Evolutionary conservation across 2,888 invertebrate genomes (phyloP), one percentile per base, ranked within the genome.

Genomic region (Tanypteryx hageni): DNA sequence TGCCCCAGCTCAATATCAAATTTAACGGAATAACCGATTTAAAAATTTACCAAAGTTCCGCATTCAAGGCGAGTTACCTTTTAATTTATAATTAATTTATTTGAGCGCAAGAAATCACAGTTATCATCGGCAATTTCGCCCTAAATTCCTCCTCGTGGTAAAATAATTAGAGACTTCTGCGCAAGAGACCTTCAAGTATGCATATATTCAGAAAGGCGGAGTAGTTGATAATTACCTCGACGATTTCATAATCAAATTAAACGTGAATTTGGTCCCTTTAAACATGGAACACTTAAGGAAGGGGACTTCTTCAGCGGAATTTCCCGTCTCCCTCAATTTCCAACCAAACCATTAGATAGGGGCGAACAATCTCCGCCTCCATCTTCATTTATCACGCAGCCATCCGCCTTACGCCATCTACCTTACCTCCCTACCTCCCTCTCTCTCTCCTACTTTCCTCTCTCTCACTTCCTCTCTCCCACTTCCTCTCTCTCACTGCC

Each of bases 171-270:
- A 44, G 44, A 5, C 44, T 44, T 44, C 44, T 44, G 44, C 44
- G 44, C 44, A 44, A 44, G 44, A 44, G 44, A 44, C 44, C 44
- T 44, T 44, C 44, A 44, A 44, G 44, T 44, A 76, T 22, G 76
- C 27, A 76, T 27, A 13, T 76, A 27, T 27, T 27, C 1, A 76
- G 27, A 27, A 68, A 9, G 89, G 31, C 31, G 31, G 61, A 31
- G 61, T 61, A 56, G 44, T 89, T 64, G 61, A 9, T 64, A 89
- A 89, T 89, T 64, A 44, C n/a, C 27, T 61, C 89, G 18, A 89
- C 59, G 89, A 89, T 64, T 89, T 64, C 89, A 89, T 89, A 68
- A 89, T 44, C 64, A 44, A 89, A 68, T 89, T 68, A 68, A 56
- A n/a, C 18, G n/a, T 64, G 18, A 68, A 64, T 68, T 68, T 5